Evolutionary conservation across 2,888 invertebrate species (phyloP).

Genomic region (Tetranychus piercei): DNA sequence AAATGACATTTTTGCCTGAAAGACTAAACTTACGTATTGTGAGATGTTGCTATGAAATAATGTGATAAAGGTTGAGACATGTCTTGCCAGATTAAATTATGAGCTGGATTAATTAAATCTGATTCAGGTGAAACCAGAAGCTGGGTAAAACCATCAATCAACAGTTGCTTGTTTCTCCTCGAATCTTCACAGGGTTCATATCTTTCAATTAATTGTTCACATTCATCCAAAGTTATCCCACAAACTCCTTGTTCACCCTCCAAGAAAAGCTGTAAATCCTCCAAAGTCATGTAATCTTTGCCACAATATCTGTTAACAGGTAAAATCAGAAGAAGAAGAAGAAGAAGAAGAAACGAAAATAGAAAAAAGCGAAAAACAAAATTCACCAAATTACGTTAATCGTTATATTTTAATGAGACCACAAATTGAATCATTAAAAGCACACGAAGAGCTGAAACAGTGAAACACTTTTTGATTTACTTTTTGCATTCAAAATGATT

Average conservation of each 20-base stretch:
- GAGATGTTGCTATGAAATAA: constrained; percentile 37
- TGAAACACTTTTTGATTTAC: no score
- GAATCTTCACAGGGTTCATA: constrained; percentile 41
- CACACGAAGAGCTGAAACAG: no score
- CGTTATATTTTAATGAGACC: neutral
- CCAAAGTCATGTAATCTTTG: constrained; percentile 40
- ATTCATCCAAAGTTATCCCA: constrained; percentile 38
- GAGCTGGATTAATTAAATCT: constrained; percentile 37
- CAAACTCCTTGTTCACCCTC: constrained; percentile 43
- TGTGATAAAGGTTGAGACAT: constrained; percentile 38
- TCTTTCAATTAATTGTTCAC: constrained; percentile 38
- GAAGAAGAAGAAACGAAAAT: constrained; percentile 10
- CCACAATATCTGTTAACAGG: constrained; percentile 25
- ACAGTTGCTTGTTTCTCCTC: constrained; percentile 36
- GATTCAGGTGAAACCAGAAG: constrained; percentile 34
- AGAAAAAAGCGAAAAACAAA: neutral
- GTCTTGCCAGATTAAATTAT: constrained; percentile 35
- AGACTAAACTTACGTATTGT: constrained; percentile 35
- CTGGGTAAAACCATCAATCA: constrained; percentile 39
- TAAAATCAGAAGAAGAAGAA: neutral
- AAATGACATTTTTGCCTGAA: neutral
- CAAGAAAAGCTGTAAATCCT: constrained; percentile 41
- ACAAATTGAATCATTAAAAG: no score
- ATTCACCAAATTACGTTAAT: neutral
- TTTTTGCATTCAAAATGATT: no score